phyloP scores from a whole-genome alignment of 2,888 invertebrate species.

The Melanotus villosus region DNA sequence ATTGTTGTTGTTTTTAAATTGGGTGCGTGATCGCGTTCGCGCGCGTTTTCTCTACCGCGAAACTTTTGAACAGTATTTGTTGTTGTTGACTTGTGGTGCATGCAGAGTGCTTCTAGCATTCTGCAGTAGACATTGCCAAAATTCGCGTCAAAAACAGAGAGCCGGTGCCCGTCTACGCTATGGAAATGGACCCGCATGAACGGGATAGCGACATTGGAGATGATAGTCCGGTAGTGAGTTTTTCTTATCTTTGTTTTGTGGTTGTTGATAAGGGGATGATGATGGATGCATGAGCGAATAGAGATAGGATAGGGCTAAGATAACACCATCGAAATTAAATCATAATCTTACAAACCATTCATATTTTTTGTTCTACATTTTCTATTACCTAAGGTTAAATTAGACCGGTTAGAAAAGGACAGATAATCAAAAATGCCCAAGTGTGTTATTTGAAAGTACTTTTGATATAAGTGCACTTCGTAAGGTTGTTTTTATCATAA shows the following conservation, averaged over 20 bases:
- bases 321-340: no score
- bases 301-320: neutral
- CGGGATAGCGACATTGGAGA: slow-evolving; percentile 83
- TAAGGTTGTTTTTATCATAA: no score
- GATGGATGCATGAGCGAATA: no score
- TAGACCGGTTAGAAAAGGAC: no score
- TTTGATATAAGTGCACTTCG: no score
- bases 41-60: neutral
- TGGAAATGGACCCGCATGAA: slow-evolving; percentile 77
- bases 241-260: neutral
- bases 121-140: slow-evolving; percentile 73
- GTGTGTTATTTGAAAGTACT: no score
- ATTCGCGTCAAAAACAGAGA: slow-evolving; percentile 92
- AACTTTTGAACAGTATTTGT: slow-evolving; percentile 28
- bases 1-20: slow-evolving; percentile 23
- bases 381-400: no score
- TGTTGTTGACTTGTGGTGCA: slow-evolving; percentile 55
- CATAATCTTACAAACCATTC: no score
- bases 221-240: slow-evolving; percentile 79
- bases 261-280: neutral
- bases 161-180: slow-evolving; percentile 88
- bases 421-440: no score
- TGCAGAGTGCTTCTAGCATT: slow-evolving; percentile 66
- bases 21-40: slow-evolving; percentile 20
- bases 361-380: no score